Conservation (phyloP, 2,888 invertebrate species). For the Thera britannica region DNA sequence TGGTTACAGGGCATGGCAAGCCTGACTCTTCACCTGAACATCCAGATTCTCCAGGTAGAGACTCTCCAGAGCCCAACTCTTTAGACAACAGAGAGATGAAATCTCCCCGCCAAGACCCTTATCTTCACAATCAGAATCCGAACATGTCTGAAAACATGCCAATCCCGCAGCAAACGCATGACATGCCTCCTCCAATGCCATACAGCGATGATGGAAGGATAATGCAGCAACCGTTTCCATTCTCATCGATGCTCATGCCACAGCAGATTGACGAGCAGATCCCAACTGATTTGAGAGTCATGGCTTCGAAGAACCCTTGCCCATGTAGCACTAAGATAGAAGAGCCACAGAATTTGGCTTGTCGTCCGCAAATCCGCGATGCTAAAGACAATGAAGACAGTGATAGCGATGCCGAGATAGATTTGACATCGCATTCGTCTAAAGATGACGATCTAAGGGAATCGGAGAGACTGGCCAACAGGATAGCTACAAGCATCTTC, state of each 20-base stretch:
- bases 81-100: conserved; percentile 68
- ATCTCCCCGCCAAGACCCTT: conserved; percentile 69
- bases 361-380: conserved; percentile 59
- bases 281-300: conserved; percentile 75
- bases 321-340: conserved; percentile 63
- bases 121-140: conserved; percentile 62
- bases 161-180: conserved; percentile 49
- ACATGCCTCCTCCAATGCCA: conserved; percentile 62
- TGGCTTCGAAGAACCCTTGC: conserved; percentile 66
- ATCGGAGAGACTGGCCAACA: conserved; percentile 72
- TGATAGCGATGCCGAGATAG: conserved; percentile 80
- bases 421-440: conserved; percentile 78
- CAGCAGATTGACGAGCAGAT: conserved; percentile 68
- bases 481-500: conserved; percentile 77
- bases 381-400: conserved; percentile 67
- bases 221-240: conserved; percentile 67
- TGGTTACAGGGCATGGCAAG: conserved; percentile 69
- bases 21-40: conserved; percentile 66
- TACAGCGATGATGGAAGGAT: conserved; percentile 71
- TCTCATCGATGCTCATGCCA: conserved; percentile 68
- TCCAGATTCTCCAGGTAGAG: conserved; percentile 57
- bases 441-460: conserved; percentile 79
- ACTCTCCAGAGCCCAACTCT: conserved; percentile 66
- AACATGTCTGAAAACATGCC: conserved; percentile 59
- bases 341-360: conserved; percentile 75